Evolutionary conservation across 2,888 invertebrate species (phyloP), one percentile per base, ranked within the genome.

Genomic region (Epinotia ramella): DNA sequence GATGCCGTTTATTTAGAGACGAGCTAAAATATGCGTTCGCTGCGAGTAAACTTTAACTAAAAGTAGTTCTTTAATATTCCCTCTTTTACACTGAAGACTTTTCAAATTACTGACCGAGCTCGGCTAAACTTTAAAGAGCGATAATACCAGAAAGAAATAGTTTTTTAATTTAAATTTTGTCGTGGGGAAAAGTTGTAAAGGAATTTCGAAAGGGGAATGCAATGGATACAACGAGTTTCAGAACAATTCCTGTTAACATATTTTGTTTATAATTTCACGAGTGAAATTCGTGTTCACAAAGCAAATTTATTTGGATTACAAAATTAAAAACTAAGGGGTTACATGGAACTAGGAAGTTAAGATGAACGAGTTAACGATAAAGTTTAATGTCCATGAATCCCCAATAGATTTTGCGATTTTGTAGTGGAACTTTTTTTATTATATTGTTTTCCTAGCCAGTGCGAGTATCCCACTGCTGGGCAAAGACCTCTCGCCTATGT

Each of bases 81-180:
- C 65, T 63, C 63, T 64, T 75, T 71, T 53, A 65, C n/a, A 64
- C 12, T 57, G 60, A 53, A 66, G 65, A 65, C 57, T 73, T 71
- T 73, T 66, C 18, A 71, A 75, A 75, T 70, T 75, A 75, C 75
- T 71, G 53, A 56, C 75, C 59, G 3, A 60, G 66, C 60, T 60
- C 66, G 44, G 57, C 24, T 56, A 4, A 69, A 57, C 65, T 71
- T 53, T 24, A 75, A 70, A 70, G 63, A 63, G 20, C 60, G 65
- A 71, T 75, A 75, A 75, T 75, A 60, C 65, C 40, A 40, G 65
- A 71, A 75, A 60, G 59, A 65, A 74, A 64, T 74, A 74, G 70
- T 75, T 75, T 71, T 63, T 60, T 66, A 71, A 75, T 71, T 73
- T 68, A 68, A 73, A 73, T 62, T 73, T 73, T 56, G 73, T 67